Percentiles rank a stretch among this genome's conserved stretches.
Evolutionary conservation across 2,113 vertebrate genomes (phyloP).

Genomic region (Pseudorasbora parva): DNA sequence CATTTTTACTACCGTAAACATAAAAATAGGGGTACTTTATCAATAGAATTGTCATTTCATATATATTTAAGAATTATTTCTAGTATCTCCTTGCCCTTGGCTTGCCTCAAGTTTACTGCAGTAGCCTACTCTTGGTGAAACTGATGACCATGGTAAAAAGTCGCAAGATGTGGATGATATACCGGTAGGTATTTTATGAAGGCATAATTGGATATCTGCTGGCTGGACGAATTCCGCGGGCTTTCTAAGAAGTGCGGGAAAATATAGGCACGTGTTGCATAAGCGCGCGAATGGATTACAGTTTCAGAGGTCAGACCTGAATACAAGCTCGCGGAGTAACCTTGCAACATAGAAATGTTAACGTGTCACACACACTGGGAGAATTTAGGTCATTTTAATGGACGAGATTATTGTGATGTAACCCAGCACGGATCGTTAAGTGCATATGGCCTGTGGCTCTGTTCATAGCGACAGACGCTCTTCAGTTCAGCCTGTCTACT

Average conservation of each 20-base stretch:
- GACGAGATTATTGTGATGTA: slow-evolving; percentile 15
- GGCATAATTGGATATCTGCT: neutral
- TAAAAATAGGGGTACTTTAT: too few relatives aligned
- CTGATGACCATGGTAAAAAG: neutral
- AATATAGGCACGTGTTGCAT: neutral
- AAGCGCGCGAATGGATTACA: neutral
- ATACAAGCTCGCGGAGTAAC: slow-evolving; percentile 31
- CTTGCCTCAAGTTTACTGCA: too few relatives aligned
- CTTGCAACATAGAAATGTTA: slow-evolving; percentile 18
- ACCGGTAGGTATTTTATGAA: neutral
- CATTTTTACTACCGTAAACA: too few relatives aligned
- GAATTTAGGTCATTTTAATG: slow-evolving; percentile 25
- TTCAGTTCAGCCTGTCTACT: neutral
- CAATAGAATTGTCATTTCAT: too few relatives aligned
- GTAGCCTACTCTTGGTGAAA: neutral
- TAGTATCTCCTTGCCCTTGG: too few relatives aligned
- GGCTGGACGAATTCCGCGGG: neutral
- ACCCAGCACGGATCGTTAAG: slow-evolving; percentile 30
- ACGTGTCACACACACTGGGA: neutral
- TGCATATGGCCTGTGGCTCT: neutral
- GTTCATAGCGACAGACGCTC: neutral
- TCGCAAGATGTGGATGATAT: neutral
- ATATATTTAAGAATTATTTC: too few relatives aligned
- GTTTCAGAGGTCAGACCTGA: neutral
- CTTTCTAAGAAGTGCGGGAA: neutral